Percentiles rank a stretch among this genome's conserved stretches.
These are phyloP conservation scores for Gari tellinella DNA, from an alignment of 2,888 invertebrate species.

Conservation along the genomic window DNA sequence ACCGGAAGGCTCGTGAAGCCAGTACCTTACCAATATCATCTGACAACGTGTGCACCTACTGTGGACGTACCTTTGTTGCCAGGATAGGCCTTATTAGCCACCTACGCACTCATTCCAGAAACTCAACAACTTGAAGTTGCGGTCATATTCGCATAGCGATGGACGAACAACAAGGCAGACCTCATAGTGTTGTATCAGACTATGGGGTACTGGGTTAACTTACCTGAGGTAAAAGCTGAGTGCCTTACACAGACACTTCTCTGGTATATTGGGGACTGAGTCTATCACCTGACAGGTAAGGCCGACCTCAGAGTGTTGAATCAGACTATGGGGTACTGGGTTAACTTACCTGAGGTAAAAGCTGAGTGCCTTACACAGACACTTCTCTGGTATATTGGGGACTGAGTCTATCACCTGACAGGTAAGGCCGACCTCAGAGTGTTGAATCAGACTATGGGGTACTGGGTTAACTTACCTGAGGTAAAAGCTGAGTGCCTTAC, in stretches of 20 bases:
- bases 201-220: constrained; percentile 41
- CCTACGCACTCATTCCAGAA: too few species aligned
- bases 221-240: constrained; percentile 63
- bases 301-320: constrained; percentile 50
- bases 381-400: constrained; percentile 63
- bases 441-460: constrained; percentile 52
- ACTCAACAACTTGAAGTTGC: too few species aligned
- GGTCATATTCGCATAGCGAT: too few species aligned
- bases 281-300: constrained; percentile 40
- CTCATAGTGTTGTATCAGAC: too few species aligned
- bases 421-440: constrained; percentile 52
- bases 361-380: constrained; percentile 56
- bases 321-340: too few species aligned
- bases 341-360: constrained; percentile 64
- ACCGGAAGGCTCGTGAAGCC: too few species aligned
- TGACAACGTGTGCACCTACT: too few species aligned
- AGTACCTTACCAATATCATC: too few species aligned
- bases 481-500: constrained; percentile 56
- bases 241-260: constrained; percentile 61
- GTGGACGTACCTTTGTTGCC: too few species aligned
- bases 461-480: constrained; percentile 58
- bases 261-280: constrained; percentile 59
- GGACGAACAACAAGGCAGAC: too few species aligned
- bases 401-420: constrained; percentile 30
- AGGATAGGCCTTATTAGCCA: too few species aligned